These are phyloP conservation scores for Neotoxoptera formosana DNA, from an alignment of 1,140 invertebrate species.

Conservation along the genomic window DNA sequence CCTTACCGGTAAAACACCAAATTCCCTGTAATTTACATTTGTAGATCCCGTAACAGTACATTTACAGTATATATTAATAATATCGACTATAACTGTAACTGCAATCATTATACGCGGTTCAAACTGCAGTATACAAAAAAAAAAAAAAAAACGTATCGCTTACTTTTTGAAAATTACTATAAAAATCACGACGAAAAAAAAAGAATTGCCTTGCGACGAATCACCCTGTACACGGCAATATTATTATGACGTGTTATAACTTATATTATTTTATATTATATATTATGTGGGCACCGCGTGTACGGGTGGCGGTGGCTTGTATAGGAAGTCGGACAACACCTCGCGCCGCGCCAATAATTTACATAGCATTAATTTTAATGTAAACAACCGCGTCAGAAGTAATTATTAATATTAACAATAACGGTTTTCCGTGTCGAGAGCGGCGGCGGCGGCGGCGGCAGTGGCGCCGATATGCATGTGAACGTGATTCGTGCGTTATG, in stretches of 20 bases:
- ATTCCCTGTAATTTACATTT: no score
- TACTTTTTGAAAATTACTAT: no score
- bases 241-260: background rate
- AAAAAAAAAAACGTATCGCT: no score
- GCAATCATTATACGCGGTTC: no score
- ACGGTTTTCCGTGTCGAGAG: slow-evolving; percentile 34
- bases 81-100: no score
- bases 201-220: background rate
- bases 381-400: slow-evolving; percentile 48
- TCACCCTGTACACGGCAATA: background rate
- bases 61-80: no score
- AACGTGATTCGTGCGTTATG: slow-evolving; percentile 42
- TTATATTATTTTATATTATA: no score
- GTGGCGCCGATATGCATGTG: slow-evolving; percentile 11
- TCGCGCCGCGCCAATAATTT: slow-evolving; percentile 12
- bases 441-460: no score
- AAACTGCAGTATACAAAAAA: no score
- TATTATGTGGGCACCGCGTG: background rate
- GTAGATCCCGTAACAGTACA: background rate
- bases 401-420: slow-evolving; percentile 46
- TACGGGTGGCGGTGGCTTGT: background rate
- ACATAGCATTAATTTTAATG: slow-evolving; percentile 52
- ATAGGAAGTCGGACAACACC: slow-evolving; percentile 30
- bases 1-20: no score
- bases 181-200: no score